Percentiles rank a stretch among this genome's conserved stretches.
These are phyloP conservation scores for Patella depressa DNA, from an alignment of 2,888 invertebrate genomes.

Conservation along the genomic window DNA sequence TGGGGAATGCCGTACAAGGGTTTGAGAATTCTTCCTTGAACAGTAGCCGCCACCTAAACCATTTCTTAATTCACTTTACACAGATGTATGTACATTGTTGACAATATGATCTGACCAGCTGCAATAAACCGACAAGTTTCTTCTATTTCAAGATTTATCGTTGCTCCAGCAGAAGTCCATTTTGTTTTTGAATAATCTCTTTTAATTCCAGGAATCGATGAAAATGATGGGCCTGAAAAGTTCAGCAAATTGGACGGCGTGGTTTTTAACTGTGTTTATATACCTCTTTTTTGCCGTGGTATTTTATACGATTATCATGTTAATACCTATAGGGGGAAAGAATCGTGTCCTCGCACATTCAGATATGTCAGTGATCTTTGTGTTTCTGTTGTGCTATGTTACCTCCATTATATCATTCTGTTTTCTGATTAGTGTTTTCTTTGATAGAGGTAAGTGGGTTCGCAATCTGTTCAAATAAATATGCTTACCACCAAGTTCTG, in stretches of 20 bases:
- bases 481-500: too few species aligned
- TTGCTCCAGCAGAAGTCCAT: too few species aligned
- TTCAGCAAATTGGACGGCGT: constrained; percentile 87
- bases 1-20: too few species aligned
- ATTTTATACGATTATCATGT: constrained; percentile 70
- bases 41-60: too few species aligned
- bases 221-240: constrained; percentile 89
- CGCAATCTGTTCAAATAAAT: too few species aligned
- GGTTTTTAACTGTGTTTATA: constrained; percentile 84
- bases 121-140: too few species aligned
- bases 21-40: too few species aligned
- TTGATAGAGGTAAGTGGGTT: constrained; percentile 77
- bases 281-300: constrained; percentile 78
- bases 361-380: constrained; percentile 77
- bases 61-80: too few species aligned
- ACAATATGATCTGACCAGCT: too few species aligned
- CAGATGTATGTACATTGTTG: too few species aligned
- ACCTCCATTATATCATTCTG: constrained; percentile 81
- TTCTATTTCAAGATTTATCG: too few species aligned
- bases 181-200: too few species aligned
- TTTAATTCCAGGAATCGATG: constrained; percentile 82
- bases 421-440: constrained; percentile 84
- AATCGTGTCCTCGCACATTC: constrained; percentile 60
- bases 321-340: constrained; percentile 39
- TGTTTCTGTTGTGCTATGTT: constrained; percentile 80